Base-by-base conservation (phyloP, 2,888 invertebrate genomes). In the Phymatocera aterrima region DNA sequence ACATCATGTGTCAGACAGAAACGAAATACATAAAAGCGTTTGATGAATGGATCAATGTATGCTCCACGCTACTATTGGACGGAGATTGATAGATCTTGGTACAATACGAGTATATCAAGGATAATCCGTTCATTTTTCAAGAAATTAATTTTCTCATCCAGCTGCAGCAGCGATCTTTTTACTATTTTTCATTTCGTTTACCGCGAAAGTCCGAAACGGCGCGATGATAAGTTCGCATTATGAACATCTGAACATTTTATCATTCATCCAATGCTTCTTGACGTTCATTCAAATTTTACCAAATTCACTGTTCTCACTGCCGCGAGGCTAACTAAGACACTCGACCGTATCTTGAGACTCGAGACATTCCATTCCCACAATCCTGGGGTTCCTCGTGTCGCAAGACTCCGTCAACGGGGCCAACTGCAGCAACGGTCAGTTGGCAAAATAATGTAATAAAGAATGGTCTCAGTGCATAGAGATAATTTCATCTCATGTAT, bases 281-380 rank as follows among this genome's bases (percentile, higher is more conserved):
- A 68, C 68, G 68, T 68, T 51, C 51, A 72, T 72, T 72, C 72
- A 72, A 72, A 72, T 72, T 34, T 21, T 12, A 43, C 46, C 28
- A 68, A 68, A 68, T 43, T 18, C 34, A 64, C n/a, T 64, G 18
- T n/a, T n/a, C n/a, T n/a, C n/a, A n/a, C n/a, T 10, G 37, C n/a
- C 34, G 34, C 46, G n/a, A 46, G 28, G 46, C 37, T 64, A 46
- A 68, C n/a, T n/a, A n/a, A n/a, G n/a, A n/a, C 43, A 68, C 68
- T 28, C 28, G 51, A 34, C 72, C 31, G 34, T 34, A 72, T 72
- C 48, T 31, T 21, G 15, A 28, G 75, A 60, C 48, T 31, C 12
- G 15, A 28, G 75, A 60, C 75, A 75, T 75, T 75, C 75, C 75
- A 43, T 75, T 75, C 75, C 75, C 75, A 75, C 75, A 75, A 75